Evolutionary conservation across 2,797 vertebrate genomes (phyloP).

Genomic region (Malacoctenus gilli): DNA sequence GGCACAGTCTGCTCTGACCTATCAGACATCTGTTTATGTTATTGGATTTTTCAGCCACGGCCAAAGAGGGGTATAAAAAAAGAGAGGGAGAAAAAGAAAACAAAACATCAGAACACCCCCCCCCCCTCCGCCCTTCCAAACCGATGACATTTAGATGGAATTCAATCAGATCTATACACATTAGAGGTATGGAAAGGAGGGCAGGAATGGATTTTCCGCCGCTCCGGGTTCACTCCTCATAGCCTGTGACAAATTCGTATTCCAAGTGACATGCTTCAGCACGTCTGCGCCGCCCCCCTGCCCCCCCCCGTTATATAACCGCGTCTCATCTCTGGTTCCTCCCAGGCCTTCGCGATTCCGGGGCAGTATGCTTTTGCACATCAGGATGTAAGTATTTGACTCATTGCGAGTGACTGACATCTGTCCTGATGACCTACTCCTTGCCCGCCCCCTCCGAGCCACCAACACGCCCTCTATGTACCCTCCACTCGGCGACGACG

Average conservation of each 20-base stretch:
- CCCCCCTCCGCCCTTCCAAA: no score
- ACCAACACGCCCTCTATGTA: slow-evolving; percentile 64
- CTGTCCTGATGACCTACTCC: slow-evolving; percentile 74
- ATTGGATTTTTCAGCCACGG: slow-evolving; percentile 69
- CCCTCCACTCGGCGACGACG: slow-evolving; percentile 60
- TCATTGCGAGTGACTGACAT: slow-evolving; percentile 53
- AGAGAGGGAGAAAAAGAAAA: no score
- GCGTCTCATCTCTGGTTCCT: slow-evolving; percentile 10
- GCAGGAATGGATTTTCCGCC: slow-evolving; percentile 58
- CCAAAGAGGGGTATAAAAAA: slow-evolving; percentile 44
- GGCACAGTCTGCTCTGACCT: slow-evolving; percentile 60
- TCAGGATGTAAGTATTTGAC: slow-evolving; percentile 91
- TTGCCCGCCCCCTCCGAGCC: slow-evolving; percentile 61
- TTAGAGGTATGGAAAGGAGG: slow-evolving; percentile 49
- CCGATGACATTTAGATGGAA: slow-evolving; percentile 76
- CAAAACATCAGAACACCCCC: slow-evolving; percentile 13
- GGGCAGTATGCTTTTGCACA: slow-evolving; percentile 92
- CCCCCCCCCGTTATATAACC: slow-evolving; percentile 7
- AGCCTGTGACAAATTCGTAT: slow-evolving; percentile 28
- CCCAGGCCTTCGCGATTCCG: slow-evolving; percentile 91
- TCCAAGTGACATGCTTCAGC: slow-evolving; percentile 26
- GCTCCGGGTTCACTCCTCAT: slow-evolving; percentile 8
- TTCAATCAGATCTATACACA: slow-evolving; percentile 67
- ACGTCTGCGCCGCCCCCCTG: slow-evolving; percentile 23
- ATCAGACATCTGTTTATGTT: slow-evolving; percentile 72